Base-by-base conservation (phyloP, 2,888 invertebrate genomes). In the Cephus pulcher region DNA sequence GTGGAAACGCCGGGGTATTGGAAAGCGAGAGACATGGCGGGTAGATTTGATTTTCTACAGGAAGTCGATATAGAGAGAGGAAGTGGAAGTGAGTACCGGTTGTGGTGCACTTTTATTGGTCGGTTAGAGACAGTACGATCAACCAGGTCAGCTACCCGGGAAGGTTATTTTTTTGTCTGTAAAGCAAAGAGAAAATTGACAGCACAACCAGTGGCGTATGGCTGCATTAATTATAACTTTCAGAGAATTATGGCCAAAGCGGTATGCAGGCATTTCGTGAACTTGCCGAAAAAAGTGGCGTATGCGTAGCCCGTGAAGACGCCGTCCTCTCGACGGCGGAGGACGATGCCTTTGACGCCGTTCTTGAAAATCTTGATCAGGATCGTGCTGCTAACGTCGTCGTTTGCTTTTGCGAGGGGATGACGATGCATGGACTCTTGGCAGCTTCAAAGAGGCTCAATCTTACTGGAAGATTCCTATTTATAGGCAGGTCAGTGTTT, bases 351-450 rank as follows among this genome's bases (percentile, higher is more conserved):
- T 95, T 93, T 88, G 94, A 94, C 80, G 92, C 92, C 80, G 93
- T 94, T 6, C 91, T 95, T 69, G 87, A 90, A 73, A 94, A 93
- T 85, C 92, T 95, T 56, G 92, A 93, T 81, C 93, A 93, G 83
- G 93, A 94, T 87, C 88, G 91, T 78, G 92, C 93, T 83, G 93
- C 95, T 79, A 89, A 92, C 69, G 95, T 95, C 12, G 94, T 95
- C 76, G 94, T 96, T 32, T 96, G 96, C 90, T 96, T 96, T 93
- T 96, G 96, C 91, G 96, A 96, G 90, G 96, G 96, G 2, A 92
- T 93, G 89, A 95, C 96, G 1, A 94, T 96, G 80, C 92, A 94
- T 78, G 94, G 94, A 30, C 92, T 96, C 70, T 92, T 96, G 82
- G 92, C 92, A 81, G 95, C 95, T 9, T 93, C 94, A 11, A 92